These are phyloP conservation scores for Ploceus nigricollis DNA, from an alignment of 2,113 vertebrate genomes.

Conservation along the genomic window DNA sequence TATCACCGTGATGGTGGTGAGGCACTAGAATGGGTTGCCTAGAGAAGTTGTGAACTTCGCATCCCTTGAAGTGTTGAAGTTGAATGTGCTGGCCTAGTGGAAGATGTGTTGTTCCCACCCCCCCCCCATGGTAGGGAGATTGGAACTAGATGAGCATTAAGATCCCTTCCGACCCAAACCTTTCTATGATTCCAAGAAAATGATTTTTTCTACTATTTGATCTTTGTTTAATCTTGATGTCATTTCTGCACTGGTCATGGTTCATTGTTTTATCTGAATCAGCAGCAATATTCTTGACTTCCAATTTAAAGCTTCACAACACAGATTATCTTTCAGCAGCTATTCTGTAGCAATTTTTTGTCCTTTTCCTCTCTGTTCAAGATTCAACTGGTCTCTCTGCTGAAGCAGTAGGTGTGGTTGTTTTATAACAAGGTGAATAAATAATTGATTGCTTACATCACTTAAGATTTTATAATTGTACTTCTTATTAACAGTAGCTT, in stretches of 20 bases:
- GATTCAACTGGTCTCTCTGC: constrained; percentile 37
- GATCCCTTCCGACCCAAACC: background rate
- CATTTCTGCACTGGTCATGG: background rate
- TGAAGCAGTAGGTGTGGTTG: constrained; percentile 29
- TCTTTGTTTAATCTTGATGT: background rate
- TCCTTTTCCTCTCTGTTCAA: background rate
- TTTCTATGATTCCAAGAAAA: background rate
- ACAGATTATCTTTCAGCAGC: background rate
- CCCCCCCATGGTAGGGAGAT: background rate
- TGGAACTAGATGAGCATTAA: background rate
- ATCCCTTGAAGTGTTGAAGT: background rate
- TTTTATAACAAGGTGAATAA: constrained; percentile 15
- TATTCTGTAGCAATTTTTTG: background rate
- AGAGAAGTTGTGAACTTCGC: background rate
- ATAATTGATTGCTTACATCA: constrained; percentile 56
- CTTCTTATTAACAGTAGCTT: constrained; percentile 9
- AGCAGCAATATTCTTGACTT: background rate
- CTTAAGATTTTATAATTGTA: constrained; percentile 41
- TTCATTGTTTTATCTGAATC: background rate
- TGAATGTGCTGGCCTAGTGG: background rate
- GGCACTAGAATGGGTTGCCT: background rate
- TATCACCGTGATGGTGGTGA: background rate
- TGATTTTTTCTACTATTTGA: background rate
- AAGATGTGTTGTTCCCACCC: too few relatives aligned
- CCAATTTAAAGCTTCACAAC: background rate